Evolutionary conservation across 2,797 vertebrate species (phyloP).

Genomic region (Catostomus latipinnis): DNA sequence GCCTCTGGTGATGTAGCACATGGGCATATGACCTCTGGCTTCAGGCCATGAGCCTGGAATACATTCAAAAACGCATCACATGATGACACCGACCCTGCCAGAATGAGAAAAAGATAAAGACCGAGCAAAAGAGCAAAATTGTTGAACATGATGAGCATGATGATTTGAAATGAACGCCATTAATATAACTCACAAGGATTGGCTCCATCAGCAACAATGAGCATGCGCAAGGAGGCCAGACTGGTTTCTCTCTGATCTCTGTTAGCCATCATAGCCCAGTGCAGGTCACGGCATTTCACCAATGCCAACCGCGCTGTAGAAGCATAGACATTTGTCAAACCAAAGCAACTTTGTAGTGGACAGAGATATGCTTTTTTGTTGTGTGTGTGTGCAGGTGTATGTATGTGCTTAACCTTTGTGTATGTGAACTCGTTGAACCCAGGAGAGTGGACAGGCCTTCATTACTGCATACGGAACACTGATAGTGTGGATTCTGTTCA

Average conservation of each 20-base stretch:
- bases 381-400: background rate
- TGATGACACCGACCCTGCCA: conserved; percentile 95
- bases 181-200: conserved; percentile 90
- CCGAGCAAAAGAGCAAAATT: background rate
- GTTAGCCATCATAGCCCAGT: conserved; percentile 99
- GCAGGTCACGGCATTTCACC: conserved; percentile 96
- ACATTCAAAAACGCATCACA: conserved; percentile 97
- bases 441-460: conserved; percentile 97
- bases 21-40: conserved; percentile 96
- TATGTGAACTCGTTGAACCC: conserved; percentile 94
- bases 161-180: conserved; percentile 31
- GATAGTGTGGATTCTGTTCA: conserved; percentile 96
- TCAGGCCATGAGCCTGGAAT: conserved; percentile 94
- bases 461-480: conserved; percentile 97
- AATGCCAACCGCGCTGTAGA: conserved; percentile 87
- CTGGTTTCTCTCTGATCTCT: conserved; percentile 96
- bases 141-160: background rate
- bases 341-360: conserved; percentile 7
- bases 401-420: conserved; percentile 87
- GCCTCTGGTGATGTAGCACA: conserved; percentile 96
- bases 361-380: background rate
- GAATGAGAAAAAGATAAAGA: background rate
- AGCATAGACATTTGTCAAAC: conserved; percentile 17
- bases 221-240: conserved; percentile 92
- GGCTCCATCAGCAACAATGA: conserved; percentile 95